Base-by-base conservation (phyloP, 2,888 invertebrate species). In the Chorisops tibialis region DNA sequence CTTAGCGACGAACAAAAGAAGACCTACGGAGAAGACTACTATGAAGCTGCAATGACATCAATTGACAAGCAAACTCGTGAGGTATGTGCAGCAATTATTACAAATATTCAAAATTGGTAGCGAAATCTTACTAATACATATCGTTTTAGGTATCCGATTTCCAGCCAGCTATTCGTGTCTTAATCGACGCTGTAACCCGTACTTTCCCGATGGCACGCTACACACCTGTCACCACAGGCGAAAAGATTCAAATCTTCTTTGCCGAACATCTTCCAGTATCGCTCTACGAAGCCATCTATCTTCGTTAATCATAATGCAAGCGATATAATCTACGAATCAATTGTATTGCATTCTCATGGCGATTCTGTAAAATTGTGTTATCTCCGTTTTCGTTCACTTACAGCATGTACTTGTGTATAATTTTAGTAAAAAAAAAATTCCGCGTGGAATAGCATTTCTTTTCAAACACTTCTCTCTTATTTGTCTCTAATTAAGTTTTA, bases 201-300 rank as follows among this genome's bases (percentile, higher is more conserved):
- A 90, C 91, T 60, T 92, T 91, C 81, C 92, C 92, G 18, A 83
- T 92, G 78, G 81, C 86, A 19, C 87, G 89, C 78, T 93, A 93
- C 80, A 91, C 91, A 3, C 91, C 92, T 1, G 89, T 93, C 45
- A 88, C 89, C 1, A 84, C 87, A 48, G 80, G 83, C 51, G 92
- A 92, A 78, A 89, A 89, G 73, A 78, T 92, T 52, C 90, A 91
- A 80, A 87, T 89, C 52, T 80, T 91, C 68, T 80, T 91, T 64
- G 89, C 91, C 64, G 89, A 91, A 71, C 90, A 93, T 76, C 82
- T 91, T 74, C 88, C 92, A 3, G 84, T 87, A 68, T 86, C 89
- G 16, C 82, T 93, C 68, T 93, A 91, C 76, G 91, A 92, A 73
- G 84, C 88, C 65, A 78, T 92, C 62, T 92, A 91, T 75, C 30